Evolutionary conservation across 2,113 vertebrate species (phyloP), one percentile per base, ranked within the genome.

Genomic region (Brachionichthys hirsutus): DNA sequence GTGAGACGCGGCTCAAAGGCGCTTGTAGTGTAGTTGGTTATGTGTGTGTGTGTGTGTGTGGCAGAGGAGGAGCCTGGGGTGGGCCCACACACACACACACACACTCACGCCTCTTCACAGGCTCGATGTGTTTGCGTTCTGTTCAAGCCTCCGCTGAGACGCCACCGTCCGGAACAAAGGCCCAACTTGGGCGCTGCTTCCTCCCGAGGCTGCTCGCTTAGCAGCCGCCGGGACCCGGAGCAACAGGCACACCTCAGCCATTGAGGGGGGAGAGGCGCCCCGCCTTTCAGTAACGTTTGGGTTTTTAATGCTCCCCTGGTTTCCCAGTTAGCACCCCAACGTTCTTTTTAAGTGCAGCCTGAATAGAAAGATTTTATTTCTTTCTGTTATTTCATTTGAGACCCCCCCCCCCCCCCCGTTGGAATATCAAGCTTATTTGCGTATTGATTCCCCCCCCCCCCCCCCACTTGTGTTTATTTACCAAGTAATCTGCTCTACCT

Each of bases 41-140:
- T 65, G 55, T 80, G 77, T 67, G 30, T 63, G 51, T 62, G 40
- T 63, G 75, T 54, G 65, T 54, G 56, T 55, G 43, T 30, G 57
- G 56, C 72, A 66, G 67, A 75, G 81, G 70, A 83, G 85, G 74
- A 83, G 73, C 73, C 62, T 58, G 44, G 63, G 66, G 62, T 70
- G 41, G 77, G 81, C 64, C 81, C 78, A 84, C 83, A 84, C 79
- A 78, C 79, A 84, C 83, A 84, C 79, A 78, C 79, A 75, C 55
- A 53, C 73, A 80, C 72, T 62, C 62, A 18, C 62, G 64, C 58
- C 60, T 72, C 38, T 70, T 71, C 63, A 54, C 72, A 69, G 75
- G 70, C 81, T 82, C 82, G 82, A 66, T 84, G 80, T 76, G 75
- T 83, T 81, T 81, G 70, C 78, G 78, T 86, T 85, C 75, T 78